Base-by-base conservation (phyloP, 53 echinoderm and acorn worm genomes). In the Zoroaster sp. region DNA sequence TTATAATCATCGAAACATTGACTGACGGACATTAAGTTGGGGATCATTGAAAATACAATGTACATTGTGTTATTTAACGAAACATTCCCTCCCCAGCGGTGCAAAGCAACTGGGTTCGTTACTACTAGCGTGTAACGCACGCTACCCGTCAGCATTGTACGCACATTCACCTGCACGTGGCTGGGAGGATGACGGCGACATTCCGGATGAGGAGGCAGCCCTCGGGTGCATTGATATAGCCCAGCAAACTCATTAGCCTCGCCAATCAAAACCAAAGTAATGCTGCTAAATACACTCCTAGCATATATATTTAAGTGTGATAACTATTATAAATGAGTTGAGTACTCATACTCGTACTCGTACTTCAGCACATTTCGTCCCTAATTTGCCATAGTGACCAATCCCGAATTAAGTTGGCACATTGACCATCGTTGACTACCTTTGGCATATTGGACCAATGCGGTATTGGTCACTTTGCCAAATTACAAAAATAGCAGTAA, bases 111-210 rank as follows among this genome's bases (percentile, higher is more conserved):
- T 1, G 96, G 96, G 0, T 66, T 96, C 13, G 87, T 96, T 9
- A 83, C 89, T 4, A 96, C 96, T n/a, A 85, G 18, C 79, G 94
- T n/a, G 34, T 96, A 3, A 96, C 96, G 1, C 96, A 96, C 42
- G 96, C 96, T 18, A 96, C 96, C 93, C 93, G 13, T 89, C 89
- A 21, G 91, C 92, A 4, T 63, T 75, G 0, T 96, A 96, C 38
- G 96, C 96, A 3, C 93, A 89, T 40, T 20, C 74, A 49, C 89
- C 94, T 10, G 71, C 75, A 0, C 89, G 96, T 33, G 32, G 75
- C 35, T 96, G 94, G 94, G 96, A 94, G 30, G 80, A 32, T 72
- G 90, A 94, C 66, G 70, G 4, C 18, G 87, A 65, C 25, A 42
- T 96, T 11, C 89, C 96, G 1, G 65, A 55, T 1, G 79, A 85